A percentile compares a stretch with the other conserved stretches of the same genome.
Conservation (phyloP, 2,888 invertebrate species). For the Baccha elongata region DNA sequence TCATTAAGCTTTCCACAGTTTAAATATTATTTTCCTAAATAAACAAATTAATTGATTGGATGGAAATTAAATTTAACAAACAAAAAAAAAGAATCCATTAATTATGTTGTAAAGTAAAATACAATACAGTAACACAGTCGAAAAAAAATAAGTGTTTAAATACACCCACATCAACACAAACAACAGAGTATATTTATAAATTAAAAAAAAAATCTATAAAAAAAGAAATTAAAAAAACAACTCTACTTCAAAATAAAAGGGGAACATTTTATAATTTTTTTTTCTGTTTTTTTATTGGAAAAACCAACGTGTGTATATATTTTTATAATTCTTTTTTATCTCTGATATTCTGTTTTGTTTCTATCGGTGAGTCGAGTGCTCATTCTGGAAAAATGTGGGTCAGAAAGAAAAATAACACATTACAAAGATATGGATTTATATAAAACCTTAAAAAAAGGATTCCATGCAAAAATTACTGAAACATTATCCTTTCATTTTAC, state of each 20-base stretch:
- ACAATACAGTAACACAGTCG: background rate
- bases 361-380: background rate
- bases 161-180: background rate
- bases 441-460: background rate
- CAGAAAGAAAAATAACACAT: background rate
- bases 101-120: conserved; percentile 25
- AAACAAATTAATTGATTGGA: too few relatives aligned
- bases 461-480: background rate
- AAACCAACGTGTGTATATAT: background rate
- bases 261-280: background rate
- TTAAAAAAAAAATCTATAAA: conserved; percentile 17
- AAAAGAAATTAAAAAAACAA: too few relatives aligned
- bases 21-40: too few relatives aligned
- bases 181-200: conserved; percentile 1
- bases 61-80: background rate
- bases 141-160: conserved; percentile 1
- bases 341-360: background rate
- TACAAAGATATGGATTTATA: background rate
- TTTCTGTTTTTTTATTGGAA: background rate
- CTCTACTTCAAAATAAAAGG: background rate
- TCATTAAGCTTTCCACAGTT: too few relatives aligned
- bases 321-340: background rate
- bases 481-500: background rate
- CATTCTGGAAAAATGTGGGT: background rate
- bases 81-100: conserved; percentile 5